Percentiles rank a stretch among this genome's conserved stretches.
Evolutionary conservation across 2,113 vertebrate genomes (phyloP).

Genomic region (Cygnus atratus): DNA sequence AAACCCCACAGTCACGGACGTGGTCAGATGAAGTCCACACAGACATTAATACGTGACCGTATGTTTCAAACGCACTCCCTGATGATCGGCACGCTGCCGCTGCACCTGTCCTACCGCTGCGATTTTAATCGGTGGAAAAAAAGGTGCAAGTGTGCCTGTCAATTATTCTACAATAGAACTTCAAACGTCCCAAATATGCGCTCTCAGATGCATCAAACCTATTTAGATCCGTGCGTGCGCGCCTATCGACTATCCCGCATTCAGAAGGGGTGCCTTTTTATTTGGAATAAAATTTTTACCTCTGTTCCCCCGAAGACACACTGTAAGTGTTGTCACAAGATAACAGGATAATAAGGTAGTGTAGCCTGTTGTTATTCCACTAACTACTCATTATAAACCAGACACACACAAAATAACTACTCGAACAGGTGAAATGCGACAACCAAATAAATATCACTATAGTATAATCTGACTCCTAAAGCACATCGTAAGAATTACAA

Average conservation of each 20-base stretch:
- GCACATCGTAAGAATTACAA: slow-evolving; percentile 16
- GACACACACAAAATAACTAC: slow-evolving; percentile 32
- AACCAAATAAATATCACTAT: slow-evolving; percentile 43
- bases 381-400: slow-evolving; percentile 70
- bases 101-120: neutral
- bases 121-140: neutral
- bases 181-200: neutral
- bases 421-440: slow-evolving; percentile 63
- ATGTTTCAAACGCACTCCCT: neutral
- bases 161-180: neutral
- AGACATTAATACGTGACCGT: neutral
- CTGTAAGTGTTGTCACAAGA: slow-evolving; percentile 59
- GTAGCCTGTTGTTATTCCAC: slow-evolving; percentile 58
- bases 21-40: neutral
- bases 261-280: slow-evolving; percentile 35
- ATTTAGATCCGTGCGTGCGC: neutral
- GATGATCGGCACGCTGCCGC: neutral
- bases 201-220: neutral
- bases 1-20: neutral
- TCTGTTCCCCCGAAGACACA: slow-evolving; percentile 38
- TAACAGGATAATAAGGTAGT: slow-evolving; percentile 69
- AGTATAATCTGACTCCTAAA: slow-evolving; percentile 25
- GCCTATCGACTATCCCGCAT: neutral
- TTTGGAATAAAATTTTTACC: slow-evolving; percentile 44
- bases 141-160: neutral